Evolutionary conservation across 2,797 vertebrate species (phyloP).

Genomic region (Liasis olivaceus): DNA sequence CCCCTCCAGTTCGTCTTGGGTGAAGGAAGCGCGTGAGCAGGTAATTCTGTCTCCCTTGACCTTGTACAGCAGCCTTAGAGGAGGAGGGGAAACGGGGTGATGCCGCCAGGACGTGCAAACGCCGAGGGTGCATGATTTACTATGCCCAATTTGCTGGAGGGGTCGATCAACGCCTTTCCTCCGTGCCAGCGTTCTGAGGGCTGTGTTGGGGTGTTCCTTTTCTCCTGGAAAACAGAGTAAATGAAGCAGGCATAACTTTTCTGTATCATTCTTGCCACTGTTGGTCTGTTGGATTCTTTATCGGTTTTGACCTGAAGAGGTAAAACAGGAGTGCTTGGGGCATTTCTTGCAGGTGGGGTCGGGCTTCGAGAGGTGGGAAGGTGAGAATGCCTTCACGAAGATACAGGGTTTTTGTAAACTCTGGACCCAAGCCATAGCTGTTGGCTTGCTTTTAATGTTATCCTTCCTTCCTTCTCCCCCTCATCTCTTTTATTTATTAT

Average conservation of each 20-base stretch:
- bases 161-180: not conserved
- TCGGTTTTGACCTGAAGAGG: not conserved
- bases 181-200: not conserved
- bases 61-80: not conserved
- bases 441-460: not conserved
- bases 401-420: not conserved
- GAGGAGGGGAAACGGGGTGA: not conserved
- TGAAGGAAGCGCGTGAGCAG: not conserved
- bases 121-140: not conserved
- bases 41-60: not conserved
- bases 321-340: not conserved
- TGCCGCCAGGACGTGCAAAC: too few relatives aligned
- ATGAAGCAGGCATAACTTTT: not conserved
- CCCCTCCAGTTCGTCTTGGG: not conserved
- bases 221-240: not conserved
- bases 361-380: not conserved
- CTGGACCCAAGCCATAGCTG: not conserved
- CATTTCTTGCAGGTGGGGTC: not conserved
- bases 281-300: not conserved
- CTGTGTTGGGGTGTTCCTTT: too few relatives aligned
- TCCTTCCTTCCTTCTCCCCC: not conserved
- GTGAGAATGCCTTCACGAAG: not conserved
- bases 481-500: not conserved
- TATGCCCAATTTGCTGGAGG: not conserved
- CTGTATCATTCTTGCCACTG: not conserved